phyloP scores from a whole-genome alignment of 2,113 vertebrate species.

The Nyctereutes procyonoides region DNA sequence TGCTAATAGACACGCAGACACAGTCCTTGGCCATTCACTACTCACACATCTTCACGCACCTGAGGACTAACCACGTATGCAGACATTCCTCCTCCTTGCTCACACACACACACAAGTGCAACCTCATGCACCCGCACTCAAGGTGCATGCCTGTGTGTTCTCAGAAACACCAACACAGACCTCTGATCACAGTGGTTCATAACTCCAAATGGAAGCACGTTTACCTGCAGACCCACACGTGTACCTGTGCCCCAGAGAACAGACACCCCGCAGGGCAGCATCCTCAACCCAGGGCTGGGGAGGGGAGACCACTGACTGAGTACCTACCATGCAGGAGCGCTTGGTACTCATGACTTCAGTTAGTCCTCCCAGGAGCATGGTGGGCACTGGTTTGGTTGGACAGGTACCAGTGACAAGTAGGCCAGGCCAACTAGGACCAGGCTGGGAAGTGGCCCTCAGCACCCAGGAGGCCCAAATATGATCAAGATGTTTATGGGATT shows the following conservation, averaged over 20 bases:
- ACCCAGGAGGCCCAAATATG: not conserved
- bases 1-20: not conserved
- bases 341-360: conserved; percentile 48
- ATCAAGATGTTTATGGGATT: not conserved
- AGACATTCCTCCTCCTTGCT: not conserved
- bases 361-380: conserved; percentile 1
- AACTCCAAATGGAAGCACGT: not conserved
- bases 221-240: not conserved
- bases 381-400: conserved; percentile 36
- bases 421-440: conserved; percentile 50
- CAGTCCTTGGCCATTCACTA: not conserved
- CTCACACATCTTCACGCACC: not conserved
- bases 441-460: conserved; percentile 18
- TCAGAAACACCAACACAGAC: not conserved
- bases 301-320: not conserved
- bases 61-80: not conserved
- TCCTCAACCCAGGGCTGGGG: not conserved
- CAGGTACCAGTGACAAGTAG: conserved; percentile 28
- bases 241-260: not conserved
- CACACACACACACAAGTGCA: not conserved
- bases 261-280: not conserved
- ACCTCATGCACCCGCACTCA: not conserved
- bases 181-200: not conserved
- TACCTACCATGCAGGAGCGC: not conserved
- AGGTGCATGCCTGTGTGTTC: not conserved